Percentiles rank a stretch among this genome's conserved stretches.
Conservation (phyloP, 2,113 vertebrate species). For the Sakesphorus luctuosus region DNA sequence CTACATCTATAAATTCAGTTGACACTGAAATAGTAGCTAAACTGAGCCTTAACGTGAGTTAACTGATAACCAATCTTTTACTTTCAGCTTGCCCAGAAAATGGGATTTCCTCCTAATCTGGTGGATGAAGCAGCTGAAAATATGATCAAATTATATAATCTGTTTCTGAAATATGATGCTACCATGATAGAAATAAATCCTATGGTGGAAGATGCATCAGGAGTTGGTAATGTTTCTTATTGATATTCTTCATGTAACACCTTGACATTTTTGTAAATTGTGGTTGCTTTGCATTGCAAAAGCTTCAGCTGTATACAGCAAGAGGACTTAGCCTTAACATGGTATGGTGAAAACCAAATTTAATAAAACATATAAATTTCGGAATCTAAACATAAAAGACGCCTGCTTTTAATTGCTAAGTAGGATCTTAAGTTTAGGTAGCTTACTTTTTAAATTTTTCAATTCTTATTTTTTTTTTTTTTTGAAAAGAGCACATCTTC, state of each 20-base stretch:
- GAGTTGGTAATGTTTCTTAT: slow-evolving; percentile 83
- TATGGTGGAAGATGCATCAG: slow-evolving; percentile 96
- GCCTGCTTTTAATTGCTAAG: not conserved
- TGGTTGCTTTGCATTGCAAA: not conserved
- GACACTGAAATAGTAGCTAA: not conserved
- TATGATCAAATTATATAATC: slow-evolving; percentile 93
- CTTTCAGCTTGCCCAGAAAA: slow-evolving; percentile 90
- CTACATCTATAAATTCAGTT: not conserved
- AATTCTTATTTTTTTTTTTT: not conserved
- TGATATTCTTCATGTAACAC: not conserved
- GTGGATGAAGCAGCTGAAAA: slow-evolving; percentile 92
- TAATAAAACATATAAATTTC: not conserved
- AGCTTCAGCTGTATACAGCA: not conserved
- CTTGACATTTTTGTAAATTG: not conserved
- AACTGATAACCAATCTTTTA: not conserved
- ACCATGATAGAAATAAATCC: slow-evolving; percentile 99
- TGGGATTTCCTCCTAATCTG: slow-evolving; percentile 91
- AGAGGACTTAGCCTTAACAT: not conserved
- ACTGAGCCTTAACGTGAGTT: not conserved
- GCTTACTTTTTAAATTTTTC: not conserved
- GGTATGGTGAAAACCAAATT: not conserved
- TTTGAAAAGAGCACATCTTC: not conserved
- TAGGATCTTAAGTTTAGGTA: not conserved
- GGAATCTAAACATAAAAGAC: not conserved
- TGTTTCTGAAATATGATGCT: slow-evolving; percentile 97